Evolutionary conservation across 2,797 vertebrate genomes (phyloP).

Genomic region (Mormyrops attenuatus): DNA sequence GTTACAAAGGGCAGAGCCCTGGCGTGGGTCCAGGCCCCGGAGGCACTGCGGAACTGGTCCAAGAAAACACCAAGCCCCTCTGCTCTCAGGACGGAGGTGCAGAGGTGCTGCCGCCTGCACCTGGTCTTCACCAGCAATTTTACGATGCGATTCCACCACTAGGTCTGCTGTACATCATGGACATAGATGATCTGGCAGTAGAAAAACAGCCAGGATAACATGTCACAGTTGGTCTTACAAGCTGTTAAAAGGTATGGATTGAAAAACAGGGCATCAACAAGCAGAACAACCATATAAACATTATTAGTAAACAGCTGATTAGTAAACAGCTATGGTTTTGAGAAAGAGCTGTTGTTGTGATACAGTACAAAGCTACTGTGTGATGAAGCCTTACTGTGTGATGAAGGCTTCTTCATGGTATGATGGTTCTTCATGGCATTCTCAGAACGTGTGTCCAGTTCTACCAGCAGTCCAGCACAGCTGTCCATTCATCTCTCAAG

Average conservation of each 20-base stretch:
- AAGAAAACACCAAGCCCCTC: background rate
- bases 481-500: slow-evolving; percentile 24
- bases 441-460: slow-evolving; percentile 13
- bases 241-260: background rate
- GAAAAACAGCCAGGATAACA: background rate
- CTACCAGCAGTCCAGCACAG: slow-evolving; percentile 10
- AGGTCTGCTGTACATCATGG: background rate
- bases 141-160: background rate
- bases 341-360: background rate
- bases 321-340: background rate
- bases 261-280: background rate
- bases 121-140: background rate
- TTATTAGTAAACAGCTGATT: too few relatives aligned
- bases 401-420: background rate
- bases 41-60: background rate
- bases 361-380: background rate
- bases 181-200: background rate
- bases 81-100: background rate
- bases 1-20: background rate
- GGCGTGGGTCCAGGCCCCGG: background rate
- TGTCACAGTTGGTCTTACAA: background rate
- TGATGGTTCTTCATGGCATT: background rate
- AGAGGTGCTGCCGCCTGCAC: background rate
- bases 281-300: background rate
- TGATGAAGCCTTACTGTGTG: background rate